Evolutionary conservation across 2,888 invertebrate species (phyloP).

Genomic region (Diploptera punctata): DNA sequence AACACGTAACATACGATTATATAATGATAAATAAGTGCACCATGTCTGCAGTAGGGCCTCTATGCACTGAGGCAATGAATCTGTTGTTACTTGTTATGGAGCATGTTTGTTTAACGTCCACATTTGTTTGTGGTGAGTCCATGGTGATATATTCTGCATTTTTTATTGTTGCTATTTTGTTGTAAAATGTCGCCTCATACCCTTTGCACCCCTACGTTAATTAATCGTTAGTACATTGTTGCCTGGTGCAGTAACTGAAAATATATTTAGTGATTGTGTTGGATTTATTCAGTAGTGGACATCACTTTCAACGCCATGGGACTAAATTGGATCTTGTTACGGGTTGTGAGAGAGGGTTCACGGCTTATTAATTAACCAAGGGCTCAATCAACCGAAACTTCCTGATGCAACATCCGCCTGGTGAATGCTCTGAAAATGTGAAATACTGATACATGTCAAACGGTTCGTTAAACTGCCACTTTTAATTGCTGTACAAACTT

Average conservation of each 20-base stretch:
- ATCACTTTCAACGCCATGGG: conserved; percentile 19
- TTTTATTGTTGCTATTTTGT: not conserved
- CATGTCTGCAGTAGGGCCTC: too few species aligned
- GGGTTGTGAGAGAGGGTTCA: too few species aligned
- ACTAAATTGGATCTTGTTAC: conserved; percentile 29
- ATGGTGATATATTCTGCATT: conserved; percentile 8
- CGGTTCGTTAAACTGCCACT: conserved; percentile 25
- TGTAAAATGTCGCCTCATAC: not conserved
- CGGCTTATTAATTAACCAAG: conserved; percentile 31
- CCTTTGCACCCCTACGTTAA: too few species aligned
- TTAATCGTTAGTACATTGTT: conserved; percentile 21
- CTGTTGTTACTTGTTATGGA: too few species aligned
- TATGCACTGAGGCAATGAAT: too few species aligned
- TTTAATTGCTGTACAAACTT: conserved; percentile 29
- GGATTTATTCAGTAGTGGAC: conserved; percentile 16
- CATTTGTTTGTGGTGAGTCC: conserved; percentile 3
- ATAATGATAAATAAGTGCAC: too few species aligned
- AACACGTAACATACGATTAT: too few species aligned
- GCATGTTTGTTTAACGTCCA: not conserved
- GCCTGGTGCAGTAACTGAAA: not conserved
- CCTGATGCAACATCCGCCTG: conserved; percentile 17
- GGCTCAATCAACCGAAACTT: conserved; percentile 29
- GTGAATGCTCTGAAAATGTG: conserved; percentile 21
- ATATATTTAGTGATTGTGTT: conserved; percentile 20
- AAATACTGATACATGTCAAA: conserved; percentile 25